Conservation (phyloP, 2,888 invertebrate genomes). For the Eupithecia pulchellata region DNA sequence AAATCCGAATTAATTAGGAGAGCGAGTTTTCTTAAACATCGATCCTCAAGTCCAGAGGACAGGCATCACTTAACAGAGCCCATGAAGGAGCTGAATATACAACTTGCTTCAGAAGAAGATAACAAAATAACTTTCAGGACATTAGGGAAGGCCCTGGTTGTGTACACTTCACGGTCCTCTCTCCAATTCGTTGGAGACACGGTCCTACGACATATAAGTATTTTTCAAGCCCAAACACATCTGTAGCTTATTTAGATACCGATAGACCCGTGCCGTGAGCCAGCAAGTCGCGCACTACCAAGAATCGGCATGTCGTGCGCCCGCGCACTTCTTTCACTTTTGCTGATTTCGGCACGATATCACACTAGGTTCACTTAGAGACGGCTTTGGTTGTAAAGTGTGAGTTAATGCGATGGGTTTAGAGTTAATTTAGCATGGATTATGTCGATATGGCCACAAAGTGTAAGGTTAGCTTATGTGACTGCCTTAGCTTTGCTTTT, state of each 20-base stretch:
- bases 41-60: neutral
- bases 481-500: neutral
- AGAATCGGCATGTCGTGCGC: slow-evolving; percentile 52
- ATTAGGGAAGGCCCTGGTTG: neutral
- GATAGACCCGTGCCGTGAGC: slow-evolving; percentile 65
- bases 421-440: slow-evolving; percentile 11
- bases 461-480: neutral
- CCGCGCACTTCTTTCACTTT: slow-evolving; percentile 76
- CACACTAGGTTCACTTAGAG: slow-evolving; percentile 13
- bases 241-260: slow-evolving; percentile 9
- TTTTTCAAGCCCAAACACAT: neutral
- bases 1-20: neutral
- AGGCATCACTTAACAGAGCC: neutral
- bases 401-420: neutral
- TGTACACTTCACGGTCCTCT: neutral
- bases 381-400: neutral
- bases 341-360: slow-evolving; percentile 53
- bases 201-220: neutral
- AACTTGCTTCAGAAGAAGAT: neutral
- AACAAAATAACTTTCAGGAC: neutral
- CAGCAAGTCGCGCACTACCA: slow-evolving; percentile 71
- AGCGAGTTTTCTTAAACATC: neutral
- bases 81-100: neutral
- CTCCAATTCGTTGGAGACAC: neutral
- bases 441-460: neutral